Conservation (phyloP, 2,797 vertebrate genomes). For the Hypotaenidia okinawae region DNA sequence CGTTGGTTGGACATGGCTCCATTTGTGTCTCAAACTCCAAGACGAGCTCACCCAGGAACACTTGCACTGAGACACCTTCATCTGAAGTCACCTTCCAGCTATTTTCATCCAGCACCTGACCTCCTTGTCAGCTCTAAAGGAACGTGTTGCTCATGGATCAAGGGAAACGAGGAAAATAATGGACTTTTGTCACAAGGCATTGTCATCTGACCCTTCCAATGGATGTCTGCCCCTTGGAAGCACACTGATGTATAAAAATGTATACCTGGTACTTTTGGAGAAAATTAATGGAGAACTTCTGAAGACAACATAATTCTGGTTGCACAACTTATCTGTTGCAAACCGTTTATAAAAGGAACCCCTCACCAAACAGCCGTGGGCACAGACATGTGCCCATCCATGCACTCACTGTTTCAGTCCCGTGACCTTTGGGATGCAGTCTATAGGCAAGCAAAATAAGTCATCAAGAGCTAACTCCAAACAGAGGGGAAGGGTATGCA, state of each 20-base stretch:
- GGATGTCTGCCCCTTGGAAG: background rate
- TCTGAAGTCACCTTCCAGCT: background rate
- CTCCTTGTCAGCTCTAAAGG: background rate
- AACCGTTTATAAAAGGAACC: background rate
- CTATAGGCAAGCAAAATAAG: background rate
- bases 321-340: background rate
- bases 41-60: background rate
- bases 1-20: background rate
- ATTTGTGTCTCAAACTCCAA: background rate
- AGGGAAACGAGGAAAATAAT: background rate
- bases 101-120: background rate
- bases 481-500: background rate
- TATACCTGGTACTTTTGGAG: background rate
- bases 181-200: accelerated
- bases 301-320: background rate
- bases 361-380: background rate
- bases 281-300: background rate
- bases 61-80: background rate
- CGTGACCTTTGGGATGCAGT: accelerated
- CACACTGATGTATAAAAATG: accelerated
- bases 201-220: accelerated
- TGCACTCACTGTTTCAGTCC: background rate
- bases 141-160: background rate
- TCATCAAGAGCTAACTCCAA: background rate
- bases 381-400: accelerated